Conservation (phyloP, 2,888 invertebrate genomes). For the Balanococcus diminutus region DNA sequence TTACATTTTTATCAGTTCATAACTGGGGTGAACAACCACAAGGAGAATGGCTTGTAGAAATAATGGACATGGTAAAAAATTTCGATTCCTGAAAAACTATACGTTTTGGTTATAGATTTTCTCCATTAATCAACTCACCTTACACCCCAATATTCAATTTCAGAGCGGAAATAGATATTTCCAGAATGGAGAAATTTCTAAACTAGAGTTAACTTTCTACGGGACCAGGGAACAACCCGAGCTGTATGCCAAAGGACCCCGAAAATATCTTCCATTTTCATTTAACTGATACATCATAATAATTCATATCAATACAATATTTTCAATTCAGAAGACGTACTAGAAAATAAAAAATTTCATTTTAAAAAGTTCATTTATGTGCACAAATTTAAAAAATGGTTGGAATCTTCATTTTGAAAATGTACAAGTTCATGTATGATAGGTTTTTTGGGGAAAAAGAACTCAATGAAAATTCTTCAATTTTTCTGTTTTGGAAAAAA, state of each 20-base stretch:
- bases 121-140: neutral
- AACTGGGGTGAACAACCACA: constrained; percentile 85
- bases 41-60: constrained; percentile 70
- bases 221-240: constrained; percentile 50
- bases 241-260: constrained; percentile 40
- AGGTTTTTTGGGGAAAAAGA: too few relatives aligned
- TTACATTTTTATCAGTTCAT: constrained; percentile 88
- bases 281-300: too few relatives aligned
- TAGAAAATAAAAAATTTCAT: neutral
- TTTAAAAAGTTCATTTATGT: neutral
- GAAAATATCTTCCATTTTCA: neutral
- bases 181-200: too few relatives aligned
- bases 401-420: too few relatives aligned
- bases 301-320: neutral
- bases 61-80: constrained; percentile 62
- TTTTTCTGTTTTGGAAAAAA: too few relatives aligned
- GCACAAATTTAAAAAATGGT: neutral
- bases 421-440: too few relatives aligned
- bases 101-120: too few relatives aligned
- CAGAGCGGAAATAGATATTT: neutral
- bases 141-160: neutral
- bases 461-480: too few relatives aligned
- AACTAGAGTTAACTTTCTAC: constrained; percentile 22
- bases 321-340: neutral
- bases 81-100: neutral